These are phyloP conservation scores for Vanacampus margaritifer DNA, from an alignment of 2,113 vertebrate genomes.

Conservation along the genomic window DNA sequence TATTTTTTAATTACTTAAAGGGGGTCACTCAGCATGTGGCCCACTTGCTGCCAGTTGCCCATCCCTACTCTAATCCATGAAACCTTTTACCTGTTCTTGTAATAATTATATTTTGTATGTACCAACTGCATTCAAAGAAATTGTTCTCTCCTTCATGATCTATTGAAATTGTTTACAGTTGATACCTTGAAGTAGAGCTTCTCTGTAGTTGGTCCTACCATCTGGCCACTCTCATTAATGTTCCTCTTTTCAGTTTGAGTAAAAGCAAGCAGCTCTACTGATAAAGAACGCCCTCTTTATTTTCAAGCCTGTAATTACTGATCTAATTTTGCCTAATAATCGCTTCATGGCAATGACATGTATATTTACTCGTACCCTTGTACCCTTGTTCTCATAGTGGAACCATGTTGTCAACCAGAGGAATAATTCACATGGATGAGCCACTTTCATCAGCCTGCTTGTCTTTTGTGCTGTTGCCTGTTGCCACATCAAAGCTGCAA, in stretches of 20 bases:
- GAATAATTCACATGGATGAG: slow-evolving; percentile 75
- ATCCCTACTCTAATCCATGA: not conserved
- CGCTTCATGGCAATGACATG: slow-evolving; percentile 98
- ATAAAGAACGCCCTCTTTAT: slow-evolving; percentile 97
- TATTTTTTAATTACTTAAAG: too few relatives aligned
- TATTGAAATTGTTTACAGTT: slow-evolving; percentile 5
- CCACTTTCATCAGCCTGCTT: slow-evolving; percentile 83
- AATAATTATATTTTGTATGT: not conserved
- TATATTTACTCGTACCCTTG: slow-evolving; percentile 96
- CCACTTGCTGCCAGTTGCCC: too few relatives aligned
- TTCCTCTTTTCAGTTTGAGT: slow-evolving; percentile 47
- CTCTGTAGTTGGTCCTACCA: slow-evolving; percentile 35
- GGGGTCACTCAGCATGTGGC: too few relatives aligned
- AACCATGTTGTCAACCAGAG: slow-evolving; percentile 76
- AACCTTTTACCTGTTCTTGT: not conserved
- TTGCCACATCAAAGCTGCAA: slow-evolving; percentile 88
- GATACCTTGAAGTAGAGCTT: slow-evolving; percentile 37
- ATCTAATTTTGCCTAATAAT: slow-evolving; percentile 99
- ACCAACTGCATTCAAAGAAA: not conserved
- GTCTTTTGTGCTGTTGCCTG: slow-evolving; percentile 70
- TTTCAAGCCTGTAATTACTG: slow-evolving; percentile 99
- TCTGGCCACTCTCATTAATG: slow-evolving; percentile 54
- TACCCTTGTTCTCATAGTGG: slow-evolving; percentile 66
- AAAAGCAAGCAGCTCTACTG: slow-evolving; percentile 85
- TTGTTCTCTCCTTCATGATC: not conserved